phyloP scores from a whole-genome alignment of 2,888 invertebrate genomes.

The Maniola hyperantus region DNA sequence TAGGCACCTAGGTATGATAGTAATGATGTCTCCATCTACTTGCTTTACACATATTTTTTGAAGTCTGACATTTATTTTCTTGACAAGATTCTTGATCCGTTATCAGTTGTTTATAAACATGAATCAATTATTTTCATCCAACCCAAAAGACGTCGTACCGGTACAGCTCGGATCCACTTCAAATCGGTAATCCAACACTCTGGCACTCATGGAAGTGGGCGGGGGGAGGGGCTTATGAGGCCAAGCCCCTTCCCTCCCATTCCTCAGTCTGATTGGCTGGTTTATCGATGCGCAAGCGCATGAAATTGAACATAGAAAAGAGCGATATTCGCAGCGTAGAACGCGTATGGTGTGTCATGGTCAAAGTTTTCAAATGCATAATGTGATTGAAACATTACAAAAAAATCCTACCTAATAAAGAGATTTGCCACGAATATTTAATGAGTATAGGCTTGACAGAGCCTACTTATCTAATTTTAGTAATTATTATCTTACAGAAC shows the following conservation, averaged over 20 bases:
- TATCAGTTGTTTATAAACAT: background rate
- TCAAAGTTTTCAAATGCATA: background rate
- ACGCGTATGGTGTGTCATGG: slow-evolving; percentile 9
- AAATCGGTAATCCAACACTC: slow-evolving; percentile 58
- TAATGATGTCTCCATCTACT: background rate
- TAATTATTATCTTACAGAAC: too few species aligned
- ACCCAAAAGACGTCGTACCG: slow-evolving; percentile 23
- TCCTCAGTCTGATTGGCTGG: slow-evolving; percentile 60
- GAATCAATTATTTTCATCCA: slow-evolving; percentile 20
- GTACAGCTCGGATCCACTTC: slow-evolving; percentile 26
- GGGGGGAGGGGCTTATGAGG: slow-evolving; percentile 56
- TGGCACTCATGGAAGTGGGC: slow-evolving; percentile 62
- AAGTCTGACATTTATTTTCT: background rate
- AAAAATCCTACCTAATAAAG: background rate
- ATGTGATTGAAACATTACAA: background rate
- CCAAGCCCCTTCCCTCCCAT: slow-evolving; percentile 57
- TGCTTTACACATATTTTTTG: background rate
- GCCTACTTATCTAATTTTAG: too few species aligned
- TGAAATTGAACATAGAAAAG: slow-evolving; percentile 29
- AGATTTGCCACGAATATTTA: too few species aligned
- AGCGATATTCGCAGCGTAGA: slow-evolving; percentile 7
- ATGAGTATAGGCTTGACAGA: too few species aligned
- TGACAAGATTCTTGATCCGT: background rate
- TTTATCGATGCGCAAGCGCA: slow-evolving; percentile 60
- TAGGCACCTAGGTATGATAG: too few species aligned